These are phyloP conservation scores for Lasius platythorax DNA, from an alignment of 2,888 invertebrate species.

Conservation along the genomic window DNA sequence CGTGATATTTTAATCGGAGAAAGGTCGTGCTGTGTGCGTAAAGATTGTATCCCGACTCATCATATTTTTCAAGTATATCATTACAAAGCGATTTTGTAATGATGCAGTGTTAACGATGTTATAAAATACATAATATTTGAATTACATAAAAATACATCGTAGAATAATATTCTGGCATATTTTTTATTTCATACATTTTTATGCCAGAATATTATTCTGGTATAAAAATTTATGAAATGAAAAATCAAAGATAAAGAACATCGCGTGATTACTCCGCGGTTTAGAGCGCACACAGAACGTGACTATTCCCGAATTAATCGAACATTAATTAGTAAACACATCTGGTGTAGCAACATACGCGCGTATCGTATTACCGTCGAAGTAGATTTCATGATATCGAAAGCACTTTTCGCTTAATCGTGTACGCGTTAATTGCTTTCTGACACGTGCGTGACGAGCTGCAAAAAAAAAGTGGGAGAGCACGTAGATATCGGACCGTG, in stretches of 20 bases:
- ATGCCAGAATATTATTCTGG: too few relatives aligned
- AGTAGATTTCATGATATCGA: conserved; percentile 11
- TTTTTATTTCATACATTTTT: not conserved
- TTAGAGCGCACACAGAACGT: not conserved
- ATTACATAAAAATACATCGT: not conserved
- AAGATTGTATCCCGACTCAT: not conserved
- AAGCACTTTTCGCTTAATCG: conserved; percentile 14
- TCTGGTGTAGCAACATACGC: not conserved
- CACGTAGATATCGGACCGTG: conserved; percentile 8
- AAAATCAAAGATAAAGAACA: not conserved
- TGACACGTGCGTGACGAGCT: not conserved
- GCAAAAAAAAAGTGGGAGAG: not conserved
- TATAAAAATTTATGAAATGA: not conserved
- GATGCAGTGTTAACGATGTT: not conserved
- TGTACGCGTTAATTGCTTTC: not conserved
- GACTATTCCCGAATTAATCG: not conserved
- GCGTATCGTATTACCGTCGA: not conserved
- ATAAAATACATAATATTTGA: not conserved
- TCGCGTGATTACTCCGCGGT: not conserved
- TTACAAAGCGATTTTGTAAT: not conserved
- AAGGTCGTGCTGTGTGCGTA: not conserved
- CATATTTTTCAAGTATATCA: not conserved
- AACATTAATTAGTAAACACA: conserved; percentile 5
- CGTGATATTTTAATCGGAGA: not conserved
- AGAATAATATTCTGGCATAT: not conserved